These are phyloP conservation scores for Noctua comes DNA, from an alignment of 2,888 invertebrate genomes.

Conservation along the genomic window DNA sequence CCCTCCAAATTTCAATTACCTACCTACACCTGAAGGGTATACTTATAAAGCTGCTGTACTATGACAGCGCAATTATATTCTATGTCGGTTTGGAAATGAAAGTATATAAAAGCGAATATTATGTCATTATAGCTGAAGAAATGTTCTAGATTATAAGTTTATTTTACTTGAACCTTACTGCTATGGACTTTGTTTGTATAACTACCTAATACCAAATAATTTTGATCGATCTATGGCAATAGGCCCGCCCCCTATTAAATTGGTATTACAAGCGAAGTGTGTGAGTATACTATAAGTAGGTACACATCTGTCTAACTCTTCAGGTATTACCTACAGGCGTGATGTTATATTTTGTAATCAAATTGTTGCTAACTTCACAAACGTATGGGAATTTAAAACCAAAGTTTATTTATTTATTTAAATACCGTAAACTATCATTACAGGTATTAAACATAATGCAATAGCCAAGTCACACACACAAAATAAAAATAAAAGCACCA, in stretches of 20 bases:
- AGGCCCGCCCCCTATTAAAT: not conserved
- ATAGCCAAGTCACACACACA: no score
- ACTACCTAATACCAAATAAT: not conserved
- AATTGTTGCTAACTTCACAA: not conserved
- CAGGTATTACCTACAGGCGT: not conserved
- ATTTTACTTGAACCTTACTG: not conserved
- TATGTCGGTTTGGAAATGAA: not conserved
- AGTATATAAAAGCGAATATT: not conserved
- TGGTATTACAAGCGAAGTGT: not conserved
- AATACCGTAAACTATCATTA: no score
- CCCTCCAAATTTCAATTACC: constrained; percentile 36
- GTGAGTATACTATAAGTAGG: not conserved
- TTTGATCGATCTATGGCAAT: not conserved
- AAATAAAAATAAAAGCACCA: no score
- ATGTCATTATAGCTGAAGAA: not conserved
- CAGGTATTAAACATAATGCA: no score
- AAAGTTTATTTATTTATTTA: no score
- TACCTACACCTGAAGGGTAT: constrained; percentile 16
- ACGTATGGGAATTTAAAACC: no score
- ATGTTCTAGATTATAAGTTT: not conserved
- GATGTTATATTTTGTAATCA: not conserved
- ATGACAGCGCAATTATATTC: constrained; percentile 11
- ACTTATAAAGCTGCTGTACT: constrained; percentile 12
- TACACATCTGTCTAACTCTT: not conserved
- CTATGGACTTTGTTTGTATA: not conserved